Evolutionary conservation across 2,113 vertebrate genomes (phyloP).

Genomic region (Planiliza haematocheilus): DNA sequence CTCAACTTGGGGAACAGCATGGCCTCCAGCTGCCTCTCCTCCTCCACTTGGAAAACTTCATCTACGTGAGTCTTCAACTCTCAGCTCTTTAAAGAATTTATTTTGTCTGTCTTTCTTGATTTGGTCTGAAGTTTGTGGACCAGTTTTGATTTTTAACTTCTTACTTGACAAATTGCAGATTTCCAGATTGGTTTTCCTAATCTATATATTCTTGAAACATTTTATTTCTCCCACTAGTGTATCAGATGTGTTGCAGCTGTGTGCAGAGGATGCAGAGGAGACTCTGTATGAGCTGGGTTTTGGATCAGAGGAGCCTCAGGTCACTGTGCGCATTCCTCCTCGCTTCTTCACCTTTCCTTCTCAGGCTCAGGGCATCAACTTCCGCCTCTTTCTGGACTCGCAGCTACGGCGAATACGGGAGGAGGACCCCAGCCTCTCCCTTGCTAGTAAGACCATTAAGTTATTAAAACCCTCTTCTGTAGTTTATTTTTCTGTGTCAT

Average conservation of each 20-base stretch:
- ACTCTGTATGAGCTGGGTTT: slow-evolving; percentile 91
- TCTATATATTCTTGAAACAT: neutral
- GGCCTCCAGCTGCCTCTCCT: slow-evolving; percentile 86
- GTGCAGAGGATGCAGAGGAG: slow-evolving; percentile 89
- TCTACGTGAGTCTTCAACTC: slow-evolving; percentile 83
- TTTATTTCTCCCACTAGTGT: slow-evolving; percentile 68
- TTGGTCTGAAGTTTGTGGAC: neutral
- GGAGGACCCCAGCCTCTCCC: slow-evolving; percentile 90
- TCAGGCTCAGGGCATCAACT: slow-evolving; percentile 89
- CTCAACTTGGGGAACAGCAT: slow-evolving; percentile 85
- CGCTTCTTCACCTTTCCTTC: slow-evolving; percentile 92
- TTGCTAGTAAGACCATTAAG: slow-evolving; percentile 85
- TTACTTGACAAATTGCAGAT: neutral
- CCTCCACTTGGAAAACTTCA: slow-evolving; percentile 82
- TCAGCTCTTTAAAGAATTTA: neutral
- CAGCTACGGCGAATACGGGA: slow-evolving; percentile 86
- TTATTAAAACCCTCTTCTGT: neutral
- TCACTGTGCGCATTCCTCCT: slow-evolving; percentile 85
- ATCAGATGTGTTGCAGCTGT: slow-evolving; percentile 85
- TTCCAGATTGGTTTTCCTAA: neutral
- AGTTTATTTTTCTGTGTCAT: neutral
- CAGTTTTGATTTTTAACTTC: neutral
- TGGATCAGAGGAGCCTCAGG: slow-evolving; percentile 83
- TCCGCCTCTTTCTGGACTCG: slow-evolving; percentile 91
- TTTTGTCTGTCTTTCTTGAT: neutral